These are phyloP conservation scores for Heliothis subflexa DNA, from an alignment of 1,140 invertebrate species.

Conservation along the genomic window DNA sequence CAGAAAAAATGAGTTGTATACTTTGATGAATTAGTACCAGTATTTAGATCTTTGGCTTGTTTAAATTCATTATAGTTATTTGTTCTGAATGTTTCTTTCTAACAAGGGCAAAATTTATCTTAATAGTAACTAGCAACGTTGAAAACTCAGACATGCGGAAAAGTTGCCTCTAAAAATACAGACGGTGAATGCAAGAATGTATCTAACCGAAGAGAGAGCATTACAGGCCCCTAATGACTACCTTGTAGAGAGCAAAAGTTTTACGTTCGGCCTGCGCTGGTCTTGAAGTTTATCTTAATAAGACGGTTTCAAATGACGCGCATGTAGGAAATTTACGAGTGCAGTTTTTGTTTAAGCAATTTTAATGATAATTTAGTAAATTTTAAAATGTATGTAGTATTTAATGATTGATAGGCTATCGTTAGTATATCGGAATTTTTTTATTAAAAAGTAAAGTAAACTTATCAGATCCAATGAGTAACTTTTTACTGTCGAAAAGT, in stretches of 20 bases:
- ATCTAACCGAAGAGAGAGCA: constrained; percentile 60
- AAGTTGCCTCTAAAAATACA: constrained; percentile 25
- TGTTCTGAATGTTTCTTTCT: too few species aligned
- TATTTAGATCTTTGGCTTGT: too few species aligned
- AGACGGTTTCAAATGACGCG: constrained; percentile 49
- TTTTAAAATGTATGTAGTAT: too few species aligned
- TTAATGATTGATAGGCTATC: too few species aligned
- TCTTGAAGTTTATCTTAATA: constrained; percentile 75
- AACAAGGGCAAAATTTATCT: background rate
- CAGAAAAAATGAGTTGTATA: too few species aligned
- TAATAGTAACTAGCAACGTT: background rate
- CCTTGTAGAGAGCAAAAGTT: constrained; percentile 74
- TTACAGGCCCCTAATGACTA: constrained; percentile 76
- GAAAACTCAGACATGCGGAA: constrained; percentile 11
- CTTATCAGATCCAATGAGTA: background rate
- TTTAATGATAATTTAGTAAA: background rate
- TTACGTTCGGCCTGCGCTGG: constrained; percentile 66
- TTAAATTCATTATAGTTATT: too few species aligned
- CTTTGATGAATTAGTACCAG: too few species aligned
- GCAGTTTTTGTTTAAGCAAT: background rate
- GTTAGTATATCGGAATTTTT: too few species aligned
- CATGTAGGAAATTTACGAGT: constrained; percentile 9
- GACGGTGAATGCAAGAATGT: constrained; percentile 36
- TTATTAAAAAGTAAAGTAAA: too few species aligned
- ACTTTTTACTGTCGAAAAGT: background rate